Percentiles rank a stretch among this genome's conserved stretches.
These are phyloP conservation scores for Spea hammondii DNA, from an alignment of 2,797 vertebrate genomes.

Conservation along the genomic window DNA sequence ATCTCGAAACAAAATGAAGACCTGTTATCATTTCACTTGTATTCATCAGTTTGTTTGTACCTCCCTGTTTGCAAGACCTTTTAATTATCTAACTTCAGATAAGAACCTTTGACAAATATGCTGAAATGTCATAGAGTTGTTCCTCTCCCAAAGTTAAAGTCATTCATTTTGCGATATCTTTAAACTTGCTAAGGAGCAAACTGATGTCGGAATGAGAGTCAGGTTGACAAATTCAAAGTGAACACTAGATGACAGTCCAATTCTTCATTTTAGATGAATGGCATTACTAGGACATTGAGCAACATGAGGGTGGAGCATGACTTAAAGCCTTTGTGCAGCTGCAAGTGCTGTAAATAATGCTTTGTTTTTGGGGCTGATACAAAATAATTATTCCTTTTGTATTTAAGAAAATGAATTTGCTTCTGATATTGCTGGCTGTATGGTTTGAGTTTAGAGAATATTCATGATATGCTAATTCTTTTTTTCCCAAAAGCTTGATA, in stretches of 20 bases:
- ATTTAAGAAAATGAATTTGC: conserved; percentile 29
- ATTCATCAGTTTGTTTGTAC: neutral
- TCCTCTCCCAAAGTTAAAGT: neutral
- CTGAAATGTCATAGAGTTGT: neutral
- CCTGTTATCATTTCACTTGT: neutral
- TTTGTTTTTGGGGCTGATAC: conserved; percentile 20
- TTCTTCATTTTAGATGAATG: conserved; percentile 38
- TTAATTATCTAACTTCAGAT: conserved; percentile 1
- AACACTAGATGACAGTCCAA: conserved; percentile 47
- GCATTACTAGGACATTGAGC: conserved; percentile 28
- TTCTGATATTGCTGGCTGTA: conserved; percentile 1
- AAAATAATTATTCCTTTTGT: conserved; percentile 38
- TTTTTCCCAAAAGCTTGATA: conserved; percentile 8
- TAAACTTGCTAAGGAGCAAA: neutral
- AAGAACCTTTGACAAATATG: neutral
- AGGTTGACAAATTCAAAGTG: conserved; percentile 25
- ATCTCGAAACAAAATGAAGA: too few relatives aligned
- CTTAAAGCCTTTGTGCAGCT: conserved; percentile 39
- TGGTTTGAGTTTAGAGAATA: conserved; percentile 22
- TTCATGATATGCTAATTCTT: conserved; percentile 41
- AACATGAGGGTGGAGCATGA: conserved; percentile 5
- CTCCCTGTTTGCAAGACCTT: neutral
- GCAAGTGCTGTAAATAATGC: conserved; percentile 25
- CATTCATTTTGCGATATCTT: neutral
- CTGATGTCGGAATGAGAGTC: neutral